Base-by-base conservation (phyloP, 2,797 vertebrate species). In the Spinibarbus caldwelli region DNA sequence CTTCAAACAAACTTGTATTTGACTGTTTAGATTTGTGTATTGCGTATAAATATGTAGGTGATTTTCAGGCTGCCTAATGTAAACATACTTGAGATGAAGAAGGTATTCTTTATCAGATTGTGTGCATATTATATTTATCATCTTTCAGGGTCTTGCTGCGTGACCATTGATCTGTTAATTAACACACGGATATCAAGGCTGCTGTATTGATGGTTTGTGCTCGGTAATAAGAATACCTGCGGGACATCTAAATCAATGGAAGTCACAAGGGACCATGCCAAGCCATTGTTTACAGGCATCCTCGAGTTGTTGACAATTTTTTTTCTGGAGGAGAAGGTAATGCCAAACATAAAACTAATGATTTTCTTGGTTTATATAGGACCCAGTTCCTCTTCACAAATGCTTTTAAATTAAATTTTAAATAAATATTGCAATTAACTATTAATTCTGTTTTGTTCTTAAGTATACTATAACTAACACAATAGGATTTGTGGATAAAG, bases 151-250 rank as follows among this genome's bases (percentile, higher is more conserved):
- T 47, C 41, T 19, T 66, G 54, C 19, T 19, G 72, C 3, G 10
- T 12, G n/a, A 54, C 4, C 26, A 84, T 70, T 78, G 64, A 78
- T 84, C 83, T 59, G 75, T 78, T 78, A 70, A 84, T 84, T 78
- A 84, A 36, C 36, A 70, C 62, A 31, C 19, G 26, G 75, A 84
- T 57, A 36, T 84, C 64, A 68, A 78, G 49, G 57, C 43, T 31
- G 68, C 6, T 6, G 34, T 68, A 84, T 78, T 78, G 82, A 84
- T 21, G 9, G 47, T 57, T 41, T 84, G 75, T 71, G 83, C 36
- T 57, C 5, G 26, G 83, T 84, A 84, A 84, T 84, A 62, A 84
- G 75, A 68, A 68, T 34, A 49, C 71, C 71, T 36, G 81, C 21
- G 43, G 41, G 64, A 78, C 62, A 77, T 70, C 17, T 29, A 68